phyloP scores from a whole-genome alignment of 2,797 vertebrate species.

The Scyliorhinus canicula region DNA sequence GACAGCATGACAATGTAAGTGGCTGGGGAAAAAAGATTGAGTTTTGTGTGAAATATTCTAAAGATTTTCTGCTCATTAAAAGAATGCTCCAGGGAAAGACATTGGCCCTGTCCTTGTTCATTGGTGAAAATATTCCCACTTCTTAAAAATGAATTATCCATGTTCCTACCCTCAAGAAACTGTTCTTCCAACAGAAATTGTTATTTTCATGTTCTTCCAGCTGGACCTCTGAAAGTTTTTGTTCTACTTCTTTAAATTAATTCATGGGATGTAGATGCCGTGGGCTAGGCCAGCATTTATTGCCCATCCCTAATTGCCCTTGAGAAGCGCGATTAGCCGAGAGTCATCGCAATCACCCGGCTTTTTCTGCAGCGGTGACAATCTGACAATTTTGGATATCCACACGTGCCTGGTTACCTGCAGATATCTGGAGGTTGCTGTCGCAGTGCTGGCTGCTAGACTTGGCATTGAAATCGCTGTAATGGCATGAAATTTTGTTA shows the following conservation, averaged over 20 bases:
- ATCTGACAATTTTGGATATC: background rate
- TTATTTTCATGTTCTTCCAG: background rate
- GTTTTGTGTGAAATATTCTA: conserved; percentile 12
- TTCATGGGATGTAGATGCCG: too few relatives aligned
- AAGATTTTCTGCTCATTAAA: background rate
- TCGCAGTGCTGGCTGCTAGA: background rate
- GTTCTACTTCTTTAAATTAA: background rate
- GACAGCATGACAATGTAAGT: conserved; percentile 71
- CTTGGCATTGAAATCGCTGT: background rate
- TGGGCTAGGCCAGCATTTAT: too few relatives aligned
- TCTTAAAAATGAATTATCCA: background rate
- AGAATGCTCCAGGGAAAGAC: background rate
- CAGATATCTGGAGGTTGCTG: background rate
- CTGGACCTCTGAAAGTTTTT: background rate
- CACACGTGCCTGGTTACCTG: background rate
- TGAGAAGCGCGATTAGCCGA: background rate
- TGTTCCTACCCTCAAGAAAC: background rate
- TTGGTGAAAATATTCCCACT: background rate
- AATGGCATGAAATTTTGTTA: background rate
- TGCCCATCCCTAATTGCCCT: too few relatives aligned
- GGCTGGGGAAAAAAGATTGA: background rate
- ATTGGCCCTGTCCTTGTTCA: background rate
- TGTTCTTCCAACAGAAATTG: background rate
- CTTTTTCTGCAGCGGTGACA: background rate
- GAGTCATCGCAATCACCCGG: background rate